phyloP scores from a whole-genome alignment of 2,797 vertebrate species.

The Anisognathus igniventris region DNA sequence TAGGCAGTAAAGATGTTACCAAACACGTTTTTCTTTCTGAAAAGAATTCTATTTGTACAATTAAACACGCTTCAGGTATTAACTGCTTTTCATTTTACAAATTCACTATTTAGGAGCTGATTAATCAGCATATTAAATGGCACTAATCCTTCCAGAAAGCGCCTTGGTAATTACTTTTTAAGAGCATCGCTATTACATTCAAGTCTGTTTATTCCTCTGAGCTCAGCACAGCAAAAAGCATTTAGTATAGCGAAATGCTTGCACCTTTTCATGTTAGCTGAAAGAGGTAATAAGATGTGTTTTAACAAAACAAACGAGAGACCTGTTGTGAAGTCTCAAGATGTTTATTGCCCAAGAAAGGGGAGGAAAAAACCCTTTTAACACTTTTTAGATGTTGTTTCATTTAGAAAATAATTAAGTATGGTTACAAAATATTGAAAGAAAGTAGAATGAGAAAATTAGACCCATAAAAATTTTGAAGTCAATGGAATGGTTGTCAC shows the following conservation, averaged over 20 bases:
- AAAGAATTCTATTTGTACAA: neutral
- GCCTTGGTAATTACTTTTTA: conserved; percentile 24
- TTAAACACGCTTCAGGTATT: neutral
- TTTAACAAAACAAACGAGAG: neutral
- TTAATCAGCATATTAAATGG: conserved; percentile 39
- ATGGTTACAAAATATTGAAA: neutral
- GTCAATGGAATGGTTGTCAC: neutral
- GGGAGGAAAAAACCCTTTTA: neutral
- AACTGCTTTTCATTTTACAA: neutral
- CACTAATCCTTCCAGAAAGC: conserved; percentile 36
- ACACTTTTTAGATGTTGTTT: neutral
- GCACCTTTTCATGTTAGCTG: neutral
- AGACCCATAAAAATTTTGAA: neutral
- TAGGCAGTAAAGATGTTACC: neutral
- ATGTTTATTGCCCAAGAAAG: conserved; percentile 28
- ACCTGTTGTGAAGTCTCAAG: conserved; percentile 32
- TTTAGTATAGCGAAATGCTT: neutral
- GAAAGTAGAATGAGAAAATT: neutral
- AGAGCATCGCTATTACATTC: neutral
- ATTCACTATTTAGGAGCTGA: neutral
- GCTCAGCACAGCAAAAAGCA: neutral
- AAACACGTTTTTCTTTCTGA: neutral
- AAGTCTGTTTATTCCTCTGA: conserved; percentile 6
- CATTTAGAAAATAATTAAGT: neutral
- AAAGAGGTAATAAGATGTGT: conserved; percentile 6